Evolutionary conservation across 2,888 invertebrate species (phyloP).

Genomic region (Noctua comes): DNA sequence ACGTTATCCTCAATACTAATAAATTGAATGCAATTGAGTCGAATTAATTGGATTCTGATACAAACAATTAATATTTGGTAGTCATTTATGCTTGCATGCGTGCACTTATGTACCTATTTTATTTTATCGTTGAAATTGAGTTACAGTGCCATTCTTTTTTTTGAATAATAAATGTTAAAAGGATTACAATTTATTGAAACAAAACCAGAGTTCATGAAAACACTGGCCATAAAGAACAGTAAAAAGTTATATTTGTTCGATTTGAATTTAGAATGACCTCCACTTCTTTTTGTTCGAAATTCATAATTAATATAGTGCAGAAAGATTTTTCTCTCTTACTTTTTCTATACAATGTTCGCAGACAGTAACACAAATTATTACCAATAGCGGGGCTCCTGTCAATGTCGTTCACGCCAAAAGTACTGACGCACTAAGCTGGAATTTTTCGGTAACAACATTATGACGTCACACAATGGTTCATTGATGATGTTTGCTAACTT

Average conservation of each 20-base stretch:
- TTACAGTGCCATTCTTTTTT: background rate
- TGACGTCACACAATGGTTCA: slow-evolving; percentile 37
- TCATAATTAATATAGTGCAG: background rate
- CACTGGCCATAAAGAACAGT: background rate
- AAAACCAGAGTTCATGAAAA: background rate
- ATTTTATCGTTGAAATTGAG: background rate
- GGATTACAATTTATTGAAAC: background rate
- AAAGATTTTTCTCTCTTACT: background rate
- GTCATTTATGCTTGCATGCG: no score
- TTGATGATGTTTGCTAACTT: slow-evolving; percentile 50
- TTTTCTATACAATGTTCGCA: background rate
- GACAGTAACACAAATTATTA: background rate
- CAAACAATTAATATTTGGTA: slow-evolving; percentile 14
- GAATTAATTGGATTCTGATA: slow-evolving; percentile 36
- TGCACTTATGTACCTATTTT: no score
- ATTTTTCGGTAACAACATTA: slow-evolving; percentile 2
- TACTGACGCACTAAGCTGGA: slow-evolving; percentile 3
- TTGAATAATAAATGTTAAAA: background rate
- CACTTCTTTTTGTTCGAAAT: background rate
- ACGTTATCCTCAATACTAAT: slow-evolving; percentile 28
- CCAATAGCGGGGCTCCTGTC: background rate
- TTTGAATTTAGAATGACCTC: slow-evolving; percentile 20
- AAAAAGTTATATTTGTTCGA: background rate
- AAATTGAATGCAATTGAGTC: slow-evolving; percentile 21
- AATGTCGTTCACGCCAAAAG: background rate